phyloP scores from a whole-genome alignment of 30 jellyfish, hydroid and myxozoan species.

The Pelagia noctiluca region DNA sequence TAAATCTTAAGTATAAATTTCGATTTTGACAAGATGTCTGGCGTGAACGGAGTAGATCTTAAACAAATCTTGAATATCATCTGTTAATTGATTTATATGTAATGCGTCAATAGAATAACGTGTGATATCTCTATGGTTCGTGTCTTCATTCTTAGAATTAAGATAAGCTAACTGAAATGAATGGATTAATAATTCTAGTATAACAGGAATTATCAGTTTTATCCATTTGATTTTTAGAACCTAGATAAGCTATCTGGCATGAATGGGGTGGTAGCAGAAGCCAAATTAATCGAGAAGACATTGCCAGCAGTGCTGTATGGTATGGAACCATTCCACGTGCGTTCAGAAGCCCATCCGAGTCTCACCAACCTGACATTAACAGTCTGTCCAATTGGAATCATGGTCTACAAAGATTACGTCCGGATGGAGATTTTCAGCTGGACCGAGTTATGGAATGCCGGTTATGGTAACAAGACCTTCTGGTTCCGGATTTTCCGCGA shows the following conservation, averaged over 20 bases:
- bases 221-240: slow-evolving; percentile 34
- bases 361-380: slow-evolving; percentile 51
- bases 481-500: slow-evolving; percentile 90
- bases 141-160: not conserved
- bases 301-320: slow-evolving; percentile 61
- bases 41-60: too few relatives aligned
- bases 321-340: slow-evolving; percentile 81
- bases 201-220: too few relatives aligned
- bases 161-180: too few relatives aligned
- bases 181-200: too few relatives aligned
- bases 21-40: too few relatives aligned
- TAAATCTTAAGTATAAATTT: too few relatives aligned
- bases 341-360: slow-evolving; percentile 91
- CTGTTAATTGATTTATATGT: too few relatives aligned
- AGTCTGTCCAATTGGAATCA: slow-evolving; percentile 83
- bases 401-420: slow-evolving; percentile 57
- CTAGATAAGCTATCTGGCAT: slow-evolving; percentile 72
- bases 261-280: slow-evolving; percentile 80
- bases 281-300: slow-evolving; percentile 73
- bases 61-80: too few relatives aligned
- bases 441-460: slow-evolving; percentile 96
- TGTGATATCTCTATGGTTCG: too few relatives aligned
- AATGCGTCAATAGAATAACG: too few relatives aligned
- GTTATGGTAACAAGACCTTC: slow-evolving; percentile 64
- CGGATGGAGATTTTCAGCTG: slow-evolving; percentile 79